phyloP scores from a whole-genome alignment of 2,888 invertebrate genomes.

The Spicauda simplicius region DNA sequence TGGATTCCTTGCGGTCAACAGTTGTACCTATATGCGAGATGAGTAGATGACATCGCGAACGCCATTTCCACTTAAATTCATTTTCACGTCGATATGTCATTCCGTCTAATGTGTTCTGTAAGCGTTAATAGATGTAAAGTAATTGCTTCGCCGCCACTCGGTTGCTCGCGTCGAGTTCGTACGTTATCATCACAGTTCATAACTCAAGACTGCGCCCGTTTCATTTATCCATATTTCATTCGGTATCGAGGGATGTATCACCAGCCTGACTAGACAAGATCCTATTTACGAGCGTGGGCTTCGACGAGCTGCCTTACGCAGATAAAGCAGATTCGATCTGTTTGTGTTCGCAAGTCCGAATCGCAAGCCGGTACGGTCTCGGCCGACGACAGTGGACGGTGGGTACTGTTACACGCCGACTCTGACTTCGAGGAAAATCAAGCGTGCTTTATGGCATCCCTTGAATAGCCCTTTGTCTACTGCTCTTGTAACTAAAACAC shows the following conservation, averaged over 20 bases:
- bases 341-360: conserved; percentile 54
- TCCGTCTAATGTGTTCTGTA: conserved; percentile 26
- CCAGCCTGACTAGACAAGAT: conserved; percentile 63
- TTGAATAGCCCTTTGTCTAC: conserved; percentile 38
- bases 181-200: conserved; percentile 68
- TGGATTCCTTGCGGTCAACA: conserved; percentile 73
- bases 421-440: conserved; percentile 41
- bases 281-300: conserved; percentile 71
- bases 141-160: conserved; percentile 57
- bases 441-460: conserved; percentile 43
- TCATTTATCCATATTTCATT: conserved; percentile 74
- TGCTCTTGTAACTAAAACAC: conserved; percentile 21
- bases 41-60: conserved; percentile 37
- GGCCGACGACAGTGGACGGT: conserved; percentile 13
- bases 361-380: conserved; percentile 55
- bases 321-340: conserved; percentile 63
- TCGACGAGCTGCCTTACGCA: conserved; percentile 58
- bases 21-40: conserved; percentile 48
- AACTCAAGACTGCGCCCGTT: conserved; percentile 61
- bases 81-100: conserved; percentile 31
- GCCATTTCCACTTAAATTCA: conserved; percentile 46
- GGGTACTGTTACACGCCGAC: conserved; percentile 8
- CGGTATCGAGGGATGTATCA: conserved; percentile 74
- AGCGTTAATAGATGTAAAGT: conserved; percentile 51
- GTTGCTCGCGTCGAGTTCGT: conserved; percentile 52